Evolutionary conservation across 2,888 invertebrate species (phyloP), one percentile per base, ranked within the genome.

Genomic region (Myathropa florea): DNA sequence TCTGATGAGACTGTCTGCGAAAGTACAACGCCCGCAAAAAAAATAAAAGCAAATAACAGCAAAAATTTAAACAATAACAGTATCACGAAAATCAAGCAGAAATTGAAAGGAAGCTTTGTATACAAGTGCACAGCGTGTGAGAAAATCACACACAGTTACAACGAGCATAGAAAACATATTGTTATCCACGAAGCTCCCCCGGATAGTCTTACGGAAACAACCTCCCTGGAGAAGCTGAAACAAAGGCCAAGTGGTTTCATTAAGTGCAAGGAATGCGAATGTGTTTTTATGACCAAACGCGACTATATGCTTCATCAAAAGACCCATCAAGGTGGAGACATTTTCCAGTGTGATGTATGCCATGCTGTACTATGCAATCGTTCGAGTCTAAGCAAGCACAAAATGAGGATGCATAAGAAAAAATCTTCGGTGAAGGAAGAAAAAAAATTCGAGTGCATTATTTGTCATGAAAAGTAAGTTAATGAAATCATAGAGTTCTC

Each of bases 71-170:
- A 10, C 9, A 80, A 33, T n/a, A 68, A 39, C n/a, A 81, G 61
- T 23, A 64, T 18, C 23, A 39, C 70, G 3, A 2, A 9, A 3
- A 77, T 72, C 10, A 77, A 68, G 28, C 55, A 46, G 3, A 60
- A 46, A 9, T 53, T 59, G 24, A 83, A 81, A 24, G 68, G 77
- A 2, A 28, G 77, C 21, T 82, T 68, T 53, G 88, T 88, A 1
- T 88, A 88, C 55, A 81, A 88, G 46, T 88, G 88, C 30, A 83
- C 71, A 7, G 70, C 83, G 0, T 88, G 88, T 55, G 81, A 83
- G 12, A 88, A 88, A 67, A 88, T 88, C 24, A 79, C 83, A 4
- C 28, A 65, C 2, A 28, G 63, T 63, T 80, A 83, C 21, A 23
- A 68, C 23, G 82, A 84, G 3, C 88, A 88, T 64, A 28, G 81